Percentiles rank a stretch among this genome's conserved stretches.
phyloP scores from a whole-genome alignment of 2,888 invertebrate genomes.

The Rhagium mordax region DNA sequence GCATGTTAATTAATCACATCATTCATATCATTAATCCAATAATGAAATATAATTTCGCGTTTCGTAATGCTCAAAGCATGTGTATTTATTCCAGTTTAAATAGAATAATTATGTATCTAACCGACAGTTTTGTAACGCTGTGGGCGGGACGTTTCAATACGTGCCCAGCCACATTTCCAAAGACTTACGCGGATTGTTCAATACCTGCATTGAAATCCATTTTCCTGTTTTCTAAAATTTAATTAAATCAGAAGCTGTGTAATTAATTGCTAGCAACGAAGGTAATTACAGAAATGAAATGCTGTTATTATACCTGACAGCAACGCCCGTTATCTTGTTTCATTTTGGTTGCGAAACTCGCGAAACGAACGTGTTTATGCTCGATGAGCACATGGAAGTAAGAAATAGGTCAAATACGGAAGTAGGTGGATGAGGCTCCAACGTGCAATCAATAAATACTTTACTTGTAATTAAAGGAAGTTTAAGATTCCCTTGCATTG shows the following conservation, averaged over 20 bases:
- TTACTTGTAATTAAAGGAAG: no score
- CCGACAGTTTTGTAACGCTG: neutral
- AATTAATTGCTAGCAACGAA: neutral
- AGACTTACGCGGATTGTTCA: neutral
- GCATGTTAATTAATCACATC: neutral
- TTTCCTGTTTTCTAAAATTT: constrained; percentile 5
- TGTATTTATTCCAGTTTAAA: neutral
- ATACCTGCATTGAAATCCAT: neutral
- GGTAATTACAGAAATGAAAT: no score
- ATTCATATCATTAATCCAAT: neutral
- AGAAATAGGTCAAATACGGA: no score
- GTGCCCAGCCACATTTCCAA: neutral
- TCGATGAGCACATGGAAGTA: no score
- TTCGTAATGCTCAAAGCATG: neutral
- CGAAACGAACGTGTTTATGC: no score
- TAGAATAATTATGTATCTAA: neutral
- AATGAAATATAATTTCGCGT: neutral
- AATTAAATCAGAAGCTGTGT: neutral
- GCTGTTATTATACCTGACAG: no score
- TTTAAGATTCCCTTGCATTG: no score
- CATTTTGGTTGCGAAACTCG: no score
- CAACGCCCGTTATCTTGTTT: no score
- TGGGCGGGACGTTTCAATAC: neutral
- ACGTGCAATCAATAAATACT: no score
- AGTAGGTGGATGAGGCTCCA: no score